Percentiles rank a stretch among this genome's conserved stretches.
phyloP scores from a whole-genome alignment of 2,113 vertebrate species.

The Antechinus stuartii region DNA sequence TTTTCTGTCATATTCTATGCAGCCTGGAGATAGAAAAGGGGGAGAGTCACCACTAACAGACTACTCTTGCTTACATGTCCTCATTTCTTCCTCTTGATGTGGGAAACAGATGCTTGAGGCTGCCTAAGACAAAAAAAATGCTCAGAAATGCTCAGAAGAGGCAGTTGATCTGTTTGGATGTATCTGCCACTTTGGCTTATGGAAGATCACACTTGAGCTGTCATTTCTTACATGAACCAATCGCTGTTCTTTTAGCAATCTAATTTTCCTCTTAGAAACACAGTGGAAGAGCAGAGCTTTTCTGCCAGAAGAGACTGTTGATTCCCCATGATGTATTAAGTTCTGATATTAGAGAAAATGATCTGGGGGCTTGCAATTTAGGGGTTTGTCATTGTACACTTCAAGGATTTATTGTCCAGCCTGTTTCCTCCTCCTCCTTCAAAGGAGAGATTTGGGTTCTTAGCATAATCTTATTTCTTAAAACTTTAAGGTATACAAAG shows the following conservation, averaged over 20 bases:
- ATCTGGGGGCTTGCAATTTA: not conserved
- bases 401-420: not conserved
- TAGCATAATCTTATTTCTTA: not conserved
- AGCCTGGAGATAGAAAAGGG: not conserved
- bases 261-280: not conserved
- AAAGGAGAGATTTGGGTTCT: not conserved
- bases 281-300: accelerated
- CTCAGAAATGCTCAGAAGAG: accelerated
- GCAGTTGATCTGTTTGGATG: not conserved
- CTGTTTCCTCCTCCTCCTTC: not conserved
- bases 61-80: not conserved
- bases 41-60: not conserved
- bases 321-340: not conserved
- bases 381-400: not conserved
- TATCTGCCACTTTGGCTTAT: not conserved
- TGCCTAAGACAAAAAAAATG: not conserved
- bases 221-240: not conserved
- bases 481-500: not conserved
- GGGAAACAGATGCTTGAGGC: not conserved
- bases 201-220: not conserved
- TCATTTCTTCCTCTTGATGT: accelerated
- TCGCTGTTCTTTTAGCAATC: not conserved
- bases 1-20: accelerated
- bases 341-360: not conserved
- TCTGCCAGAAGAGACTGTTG: not conserved